Conservation (phyloP, 2,797 vertebrate genomes). For the Clarias laeviceps region DNA sequence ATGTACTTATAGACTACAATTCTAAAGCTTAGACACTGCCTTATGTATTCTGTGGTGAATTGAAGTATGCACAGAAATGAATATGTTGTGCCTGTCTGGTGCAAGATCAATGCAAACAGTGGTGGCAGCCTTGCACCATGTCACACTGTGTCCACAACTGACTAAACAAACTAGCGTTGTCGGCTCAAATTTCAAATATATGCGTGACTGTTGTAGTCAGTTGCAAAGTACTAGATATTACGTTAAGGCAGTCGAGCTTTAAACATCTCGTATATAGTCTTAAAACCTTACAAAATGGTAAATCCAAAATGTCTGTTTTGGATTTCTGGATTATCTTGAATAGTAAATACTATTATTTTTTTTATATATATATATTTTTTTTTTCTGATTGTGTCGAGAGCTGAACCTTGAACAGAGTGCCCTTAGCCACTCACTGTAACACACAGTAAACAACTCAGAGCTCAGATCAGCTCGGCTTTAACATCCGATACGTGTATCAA, state of each 20-base stretch:
- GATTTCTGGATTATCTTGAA: neutral
- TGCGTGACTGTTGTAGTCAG: neutral
- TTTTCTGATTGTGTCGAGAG: too few species aligned
- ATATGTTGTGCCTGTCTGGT: neutral
- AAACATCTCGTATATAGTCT: neutral
- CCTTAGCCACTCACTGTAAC: neutral
- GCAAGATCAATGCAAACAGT: neutral
- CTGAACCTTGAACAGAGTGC: neutral
- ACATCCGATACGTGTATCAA: too few species aligned
- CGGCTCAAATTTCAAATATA: neutral
- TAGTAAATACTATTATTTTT: neutral
- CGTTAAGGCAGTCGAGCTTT: neutral
- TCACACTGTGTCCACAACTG: neutral
- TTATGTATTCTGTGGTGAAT: neutral
- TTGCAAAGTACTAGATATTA: neutral
- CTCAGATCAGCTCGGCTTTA: neutral
- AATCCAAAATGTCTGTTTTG: neutral
- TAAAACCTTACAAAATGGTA: neutral
- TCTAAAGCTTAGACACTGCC: neutral
- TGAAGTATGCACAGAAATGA: neutral
- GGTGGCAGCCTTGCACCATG: neutral
- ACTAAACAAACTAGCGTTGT: neutral
- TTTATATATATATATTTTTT: too few species aligned
- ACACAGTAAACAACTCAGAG: conserved; percentile 6
- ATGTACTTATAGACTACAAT: neutral